These are phyloP conservation scores for Anser brachyrhynchus DNA, from an alignment of 2,113 vertebrate species.

Conservation along the genomic window DNA sequence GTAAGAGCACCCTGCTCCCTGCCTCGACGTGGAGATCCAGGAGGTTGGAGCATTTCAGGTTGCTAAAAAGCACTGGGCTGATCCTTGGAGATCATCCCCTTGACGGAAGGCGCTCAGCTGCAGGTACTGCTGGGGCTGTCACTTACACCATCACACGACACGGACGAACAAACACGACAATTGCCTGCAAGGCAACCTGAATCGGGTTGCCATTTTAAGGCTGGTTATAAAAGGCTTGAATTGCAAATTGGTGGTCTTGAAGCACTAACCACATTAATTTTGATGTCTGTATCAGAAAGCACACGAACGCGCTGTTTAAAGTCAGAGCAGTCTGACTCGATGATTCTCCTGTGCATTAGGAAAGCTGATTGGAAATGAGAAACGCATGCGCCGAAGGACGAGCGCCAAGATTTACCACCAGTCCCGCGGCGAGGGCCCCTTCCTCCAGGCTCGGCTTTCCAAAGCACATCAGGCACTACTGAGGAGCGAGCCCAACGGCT, in stretches of 20 bases:
- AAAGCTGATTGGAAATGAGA: background rate
- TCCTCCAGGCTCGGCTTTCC: background rate
- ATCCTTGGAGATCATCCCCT: background rate
- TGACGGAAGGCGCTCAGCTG: background rate
- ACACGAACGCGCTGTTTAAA: background rate
- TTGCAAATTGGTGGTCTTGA: background rate
- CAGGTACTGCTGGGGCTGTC: background rate
- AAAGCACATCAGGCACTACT: background rate
- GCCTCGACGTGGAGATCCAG: background rate
- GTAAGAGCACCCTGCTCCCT: background rate
- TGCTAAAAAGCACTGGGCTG: background rate
- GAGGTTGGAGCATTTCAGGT: background rate
- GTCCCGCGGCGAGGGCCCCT: background rate
- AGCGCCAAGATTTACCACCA: background rate
- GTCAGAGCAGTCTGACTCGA: background rate
- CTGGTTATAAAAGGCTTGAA: background rate
- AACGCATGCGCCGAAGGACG: background rate
- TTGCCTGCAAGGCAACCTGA: accelerated
- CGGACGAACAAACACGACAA: background rate
- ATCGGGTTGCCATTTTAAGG: background rate
- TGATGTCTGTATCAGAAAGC: background rate
- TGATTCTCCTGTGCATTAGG: background rate
- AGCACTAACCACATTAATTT: background rate
- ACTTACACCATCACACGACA: background rate
- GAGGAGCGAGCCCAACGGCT: constrained; percentile 1